Conservation (phyloP, 2,113 vertebrate species). For the Vireo altiloquus region DNA sequence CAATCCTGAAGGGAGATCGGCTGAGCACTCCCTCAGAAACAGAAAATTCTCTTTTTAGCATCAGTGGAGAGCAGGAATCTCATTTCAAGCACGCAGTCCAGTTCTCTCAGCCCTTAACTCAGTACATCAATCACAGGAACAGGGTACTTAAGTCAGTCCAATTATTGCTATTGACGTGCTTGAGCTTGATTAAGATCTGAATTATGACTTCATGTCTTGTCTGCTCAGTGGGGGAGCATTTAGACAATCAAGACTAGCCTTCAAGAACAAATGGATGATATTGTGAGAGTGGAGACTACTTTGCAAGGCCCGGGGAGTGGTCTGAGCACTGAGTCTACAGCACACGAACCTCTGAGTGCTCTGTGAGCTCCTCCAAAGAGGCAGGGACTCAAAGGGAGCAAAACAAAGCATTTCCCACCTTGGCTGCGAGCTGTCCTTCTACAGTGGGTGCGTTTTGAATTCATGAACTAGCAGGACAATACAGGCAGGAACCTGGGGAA, state of each 20-base stretch:
- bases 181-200: slow-evolving; percentile 26
- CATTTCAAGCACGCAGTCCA: background rate
- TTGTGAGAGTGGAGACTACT: background rate
- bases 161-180: background rate
- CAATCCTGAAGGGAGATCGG: rapidly evolving
- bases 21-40: background rate
- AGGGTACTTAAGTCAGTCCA: background rate
- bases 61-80: background rate
- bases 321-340: background rate
- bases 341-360: background rate
- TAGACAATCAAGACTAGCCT: background rate
- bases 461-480: background rate
- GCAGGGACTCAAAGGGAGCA: background rate
- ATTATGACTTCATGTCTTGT: background rate
- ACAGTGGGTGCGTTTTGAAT: background rate
- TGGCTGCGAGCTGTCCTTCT: background rate
- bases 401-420: background rate
- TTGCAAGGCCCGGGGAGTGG: background rate
- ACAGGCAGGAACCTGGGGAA: background rate
- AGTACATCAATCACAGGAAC: background rate
- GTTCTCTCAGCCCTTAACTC: background rate
- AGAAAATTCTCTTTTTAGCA: background rate
- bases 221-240: background rate
- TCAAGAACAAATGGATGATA: background rate
- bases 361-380: background rate